A percentile compares a stretch with the other conserved stretches of the same genome.
phyloP scores from a whole-genome alignment of 1,140 invertebrate genomes.

The Drosophila guanche region DNA sequence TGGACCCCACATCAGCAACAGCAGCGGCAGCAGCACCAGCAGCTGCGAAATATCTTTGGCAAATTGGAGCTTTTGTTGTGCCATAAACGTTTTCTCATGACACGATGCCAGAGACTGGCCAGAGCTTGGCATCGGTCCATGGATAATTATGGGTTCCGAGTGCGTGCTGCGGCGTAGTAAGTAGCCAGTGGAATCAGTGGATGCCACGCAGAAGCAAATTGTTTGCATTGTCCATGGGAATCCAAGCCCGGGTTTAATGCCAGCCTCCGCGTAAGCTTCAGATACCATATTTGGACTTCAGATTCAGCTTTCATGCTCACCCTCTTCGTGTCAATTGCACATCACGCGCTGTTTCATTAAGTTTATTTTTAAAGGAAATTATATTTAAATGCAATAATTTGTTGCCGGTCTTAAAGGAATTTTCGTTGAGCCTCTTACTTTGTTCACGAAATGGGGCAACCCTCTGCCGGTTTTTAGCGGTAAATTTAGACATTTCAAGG shows the following conservation, averaged over 20 bases:
- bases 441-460: conserved; percentile 4
- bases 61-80: conserved; percentile 60
- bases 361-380: conserved; percentile 74
- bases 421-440: conserved; percentile 26
- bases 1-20: conserved; percentile 51
- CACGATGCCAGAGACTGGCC: conserved; percentile 25
- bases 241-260: conserved; percentile 2
- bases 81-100: conserved; percentile 73
- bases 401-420: conserved; percentile 23
- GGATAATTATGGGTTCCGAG: conserved; percentile 70
- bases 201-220: conserved; percentile 33
- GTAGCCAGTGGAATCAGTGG: conserved; percentile 42
- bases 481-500: conserved; percentile 67
- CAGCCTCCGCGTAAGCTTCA: too few species aligned
- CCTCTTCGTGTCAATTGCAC: conserved; percentile 74
- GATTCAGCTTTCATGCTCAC: conserved; percentile 13
- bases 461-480: conserved; percentile 2
- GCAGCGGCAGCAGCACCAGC: conserved; percentile 49
- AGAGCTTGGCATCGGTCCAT: not conserved
- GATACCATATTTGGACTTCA: too few species aligned
- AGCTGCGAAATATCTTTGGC: conserved; percentile 55
- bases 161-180: conserved; percentile 53
- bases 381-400: conserved; percentile 79
- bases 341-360: conserved; percentile 72
- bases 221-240: conserved; percentile 44